These are phyloP conservation scores for Apomyelois bistriatella DNA, from an alignment of 2,888 invertebrate species.

Conservation along the genomic window DNA sequence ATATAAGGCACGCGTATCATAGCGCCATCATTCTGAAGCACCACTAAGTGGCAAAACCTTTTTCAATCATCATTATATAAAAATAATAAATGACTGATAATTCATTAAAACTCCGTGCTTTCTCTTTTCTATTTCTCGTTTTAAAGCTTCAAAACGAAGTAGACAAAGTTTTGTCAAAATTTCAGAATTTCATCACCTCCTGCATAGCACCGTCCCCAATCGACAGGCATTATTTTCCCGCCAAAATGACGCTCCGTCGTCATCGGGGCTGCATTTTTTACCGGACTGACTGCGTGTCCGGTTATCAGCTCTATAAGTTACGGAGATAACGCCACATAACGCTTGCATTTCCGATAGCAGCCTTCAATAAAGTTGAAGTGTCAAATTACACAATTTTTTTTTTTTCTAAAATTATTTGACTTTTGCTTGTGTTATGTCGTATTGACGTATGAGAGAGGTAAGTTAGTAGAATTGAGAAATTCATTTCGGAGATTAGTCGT, in stretches of 20 bases:
- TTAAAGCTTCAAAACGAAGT: too few species aligned
- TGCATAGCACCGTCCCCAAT: constrained; percentile 1
- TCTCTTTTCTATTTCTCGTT: too few species aligned
- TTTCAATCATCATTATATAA: too few species aligned
- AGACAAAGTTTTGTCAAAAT: too few species aligned
- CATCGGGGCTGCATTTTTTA: constrained; percentile 5
- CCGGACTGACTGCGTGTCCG: not conserved
- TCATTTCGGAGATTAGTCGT: too few species aligned
- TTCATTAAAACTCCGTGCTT: too few species aligned
- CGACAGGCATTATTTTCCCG: constrained; percentile 7
- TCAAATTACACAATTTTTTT: not conserved
- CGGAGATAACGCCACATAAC: not conserved
- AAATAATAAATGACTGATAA: too few species aligned
- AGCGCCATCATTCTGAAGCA: too few species aligned
- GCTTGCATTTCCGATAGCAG: not conserved
- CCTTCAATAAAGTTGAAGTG: not conserved
- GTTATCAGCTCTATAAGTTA: constrained; percentile 6
- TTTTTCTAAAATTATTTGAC: not conserved
- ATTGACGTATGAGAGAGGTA: not conserved
- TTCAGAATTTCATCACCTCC: too few species aligned
- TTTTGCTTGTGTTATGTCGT: not conserved
- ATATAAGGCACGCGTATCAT: too few species aligned
- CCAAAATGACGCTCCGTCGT: constrained; percentile 4
- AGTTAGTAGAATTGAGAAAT: too few species aligned
- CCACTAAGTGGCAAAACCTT: too few species aligned